Percentiles rank a stretch among this genome's conserved stretches.
These are phyloP conservation scores for Mythimna albipuncta DNA, from an alignment of 2,888 invertebrate genomes.

Conservation along the genomic window DNA sequence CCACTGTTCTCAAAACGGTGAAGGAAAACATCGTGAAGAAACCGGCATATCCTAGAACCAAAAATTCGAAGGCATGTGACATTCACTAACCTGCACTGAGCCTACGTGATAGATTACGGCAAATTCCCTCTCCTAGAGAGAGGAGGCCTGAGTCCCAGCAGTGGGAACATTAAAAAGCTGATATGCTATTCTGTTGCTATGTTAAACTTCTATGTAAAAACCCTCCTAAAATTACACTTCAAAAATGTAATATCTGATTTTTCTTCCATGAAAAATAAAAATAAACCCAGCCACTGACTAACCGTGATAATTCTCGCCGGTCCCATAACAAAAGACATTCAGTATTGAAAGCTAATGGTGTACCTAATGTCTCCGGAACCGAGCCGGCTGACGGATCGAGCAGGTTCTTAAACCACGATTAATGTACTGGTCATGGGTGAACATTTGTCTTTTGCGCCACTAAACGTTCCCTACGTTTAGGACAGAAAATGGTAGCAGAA, in stretches of 20 bases:
- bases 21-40: too few relatives aligned
- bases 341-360: constrained; percentile 65
- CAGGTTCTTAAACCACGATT: constrained; percentile 64
- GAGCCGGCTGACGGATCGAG: constrained; percentile 51
- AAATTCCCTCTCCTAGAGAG: too few relatives aligned
- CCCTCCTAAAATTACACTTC: neutral
- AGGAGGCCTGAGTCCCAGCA: too few relatives aligned
- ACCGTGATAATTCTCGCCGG: constrained; percentile 22
- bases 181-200: too few relatives aligned
- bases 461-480: neutral
- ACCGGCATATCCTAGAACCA: too few relatives aligned
- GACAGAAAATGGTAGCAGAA: neutral
- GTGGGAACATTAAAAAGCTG: too few relatives aligned
- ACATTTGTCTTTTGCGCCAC: constrained; percentile 47
- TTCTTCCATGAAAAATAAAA: constrained; percentile 7
- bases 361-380: constrained; percentile 57
- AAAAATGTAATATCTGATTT: neutral
- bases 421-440: constrained; percentile 55
- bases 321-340: constrained; percentile 53
- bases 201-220: too few relatives aligned
- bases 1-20: too few relatives aligned
- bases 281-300: constrained; percentile 2
- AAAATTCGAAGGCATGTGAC: too few relatives aligned
- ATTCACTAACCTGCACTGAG: too few relatives aligned
- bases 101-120: too few relatives aligned